These are phyloP conservation scores for Aplysia californica DNA, from an alignment of 1,140 invertebrate genomes.

Conservation along the genomic window DNA sequence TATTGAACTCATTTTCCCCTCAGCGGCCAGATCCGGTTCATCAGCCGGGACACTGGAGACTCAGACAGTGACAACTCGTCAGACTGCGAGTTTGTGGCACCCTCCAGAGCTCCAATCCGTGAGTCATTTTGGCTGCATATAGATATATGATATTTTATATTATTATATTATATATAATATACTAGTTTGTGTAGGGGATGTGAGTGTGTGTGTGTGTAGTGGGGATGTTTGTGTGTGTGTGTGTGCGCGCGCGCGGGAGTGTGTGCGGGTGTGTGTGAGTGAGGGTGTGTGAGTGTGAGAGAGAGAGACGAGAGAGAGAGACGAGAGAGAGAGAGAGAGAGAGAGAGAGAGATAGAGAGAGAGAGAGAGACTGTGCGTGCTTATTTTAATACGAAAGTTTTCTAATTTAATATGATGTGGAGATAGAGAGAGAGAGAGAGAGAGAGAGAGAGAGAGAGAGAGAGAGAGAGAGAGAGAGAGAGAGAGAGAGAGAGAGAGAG, in stretches of 20 bases:
- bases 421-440: too few relatives aligned
- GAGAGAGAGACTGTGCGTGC: too few relatives aligned
- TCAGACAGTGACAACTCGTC: slow-evolving; percentile 14
- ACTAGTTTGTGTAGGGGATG: neutral
- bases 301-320: too few relatives aligned
- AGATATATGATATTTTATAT: neutral
- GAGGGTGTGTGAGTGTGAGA: too few relatives aligned
- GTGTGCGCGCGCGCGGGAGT: neutral
- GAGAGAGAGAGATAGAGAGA: too few relatives aligned
- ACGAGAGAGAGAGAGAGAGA: too few relatives aligned
- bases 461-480: too few relatives aligned
- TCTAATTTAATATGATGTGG: too few relatives aligned
- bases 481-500: too few relatives aligned
- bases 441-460: too few relatives aligned
- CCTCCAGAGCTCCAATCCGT: neutral
- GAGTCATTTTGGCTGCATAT: neutral
- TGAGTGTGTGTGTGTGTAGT: neutral
- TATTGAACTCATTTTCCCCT: neutral
- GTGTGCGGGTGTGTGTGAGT: neutral
- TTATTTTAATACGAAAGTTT: too few relatives aligned
- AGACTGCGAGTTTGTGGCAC: slow-evolving; percentile 1
- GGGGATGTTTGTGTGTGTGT: neutral
- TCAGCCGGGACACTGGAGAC: slow-evolving; percentile 4
- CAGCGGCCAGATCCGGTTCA: slow-evolving; percentile 27
- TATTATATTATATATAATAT: neutral